Evolutionary conservation across 2,113 vertebrate genomes (phyloP), one percentile per base, ranked within the genome.

Genomic region (Zingel zingel): DNA sequence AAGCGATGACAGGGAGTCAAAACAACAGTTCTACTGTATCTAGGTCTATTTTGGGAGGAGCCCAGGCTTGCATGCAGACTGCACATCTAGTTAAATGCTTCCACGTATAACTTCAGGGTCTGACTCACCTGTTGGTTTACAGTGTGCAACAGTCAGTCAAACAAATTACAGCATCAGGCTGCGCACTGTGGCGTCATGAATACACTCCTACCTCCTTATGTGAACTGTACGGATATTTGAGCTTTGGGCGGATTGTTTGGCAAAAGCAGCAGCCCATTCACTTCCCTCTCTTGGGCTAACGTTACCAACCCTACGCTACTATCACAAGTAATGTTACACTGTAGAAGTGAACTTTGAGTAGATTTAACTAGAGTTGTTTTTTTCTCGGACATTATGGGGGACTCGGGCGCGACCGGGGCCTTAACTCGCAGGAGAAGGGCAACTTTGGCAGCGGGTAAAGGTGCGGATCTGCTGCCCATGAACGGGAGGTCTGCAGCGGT

Each of bases 351-450:
- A 77, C 56, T 86, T 64, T 12, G 18, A 45, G 0, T 5, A 3
- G 4, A 0, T 54, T 77, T 63, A 5, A 33, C 36, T n/a, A n/a
- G 11, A 51, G 25, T 2, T 43, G 15, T n/a, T 10, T n/a, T 13
- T 67, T 58, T 21, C n/a, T 23, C 9, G 8, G 48, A 18, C 63
- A 68, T 21, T n/a, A 94, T 94, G 93, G 84, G 50, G 2, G 91
- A 90, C 27, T 59, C 57, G 61, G 79, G 71, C 9, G 33, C 33
- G n/a, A 25, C 9, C n/a, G 73, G 61, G 81, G 30, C 59, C 43
- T 8, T 8, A 0, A 36, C 45, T 16, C 91, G 77, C 69, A 56
- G 81, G 72, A 91, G 92, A 58, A 89, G 93, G 45, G 86, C 88
- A 45, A 88, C 88, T 7, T 39, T 91, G 0, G 15, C 83, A 13